phyloP scores from a whole-genome alignment of 2,113 vertebrate genomes.

The Catharus minimus region DNA sequence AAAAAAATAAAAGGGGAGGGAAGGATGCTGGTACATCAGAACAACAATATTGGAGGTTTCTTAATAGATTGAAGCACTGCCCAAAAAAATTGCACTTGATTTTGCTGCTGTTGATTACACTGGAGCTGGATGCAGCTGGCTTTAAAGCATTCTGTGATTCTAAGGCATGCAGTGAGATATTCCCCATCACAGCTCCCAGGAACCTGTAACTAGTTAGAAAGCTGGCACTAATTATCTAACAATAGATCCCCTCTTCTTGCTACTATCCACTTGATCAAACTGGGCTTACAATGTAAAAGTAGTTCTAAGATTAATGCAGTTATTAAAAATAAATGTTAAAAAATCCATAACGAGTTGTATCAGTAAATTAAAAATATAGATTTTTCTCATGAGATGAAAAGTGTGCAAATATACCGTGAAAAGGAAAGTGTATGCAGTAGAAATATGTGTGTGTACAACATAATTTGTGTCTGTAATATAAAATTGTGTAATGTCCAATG shows the following conservation, averaged over 20 bases:
- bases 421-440: not conserved
- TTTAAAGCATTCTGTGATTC: not conserved
- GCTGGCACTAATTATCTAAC: not conserved
- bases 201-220: not conserved
- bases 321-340: not conserved
- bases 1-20: not conserved
- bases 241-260: not conserved
- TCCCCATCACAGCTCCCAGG: not conserved
- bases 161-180: not conserved
- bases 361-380: not conserved
- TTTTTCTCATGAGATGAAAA: not conserved
- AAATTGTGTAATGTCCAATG: not conserved
- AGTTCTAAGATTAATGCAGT: not conserved
- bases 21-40: not conserved
- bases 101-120: not conserved
- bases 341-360: not conserved
- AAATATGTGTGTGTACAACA: not conserved
- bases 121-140: not conserved
- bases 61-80: not conserved
- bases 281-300: not conserved
- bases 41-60: not conserved
- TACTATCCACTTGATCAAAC: not conserved
- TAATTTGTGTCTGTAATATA: not conserved
- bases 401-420: not conserved
- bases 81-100: not conserved